Evolutionary conservation across 2,113 vertebrate species (phyloP), one percentile per base, ranked within the genome.

Genomic region (Prionailurus viverrinus): DNA sequence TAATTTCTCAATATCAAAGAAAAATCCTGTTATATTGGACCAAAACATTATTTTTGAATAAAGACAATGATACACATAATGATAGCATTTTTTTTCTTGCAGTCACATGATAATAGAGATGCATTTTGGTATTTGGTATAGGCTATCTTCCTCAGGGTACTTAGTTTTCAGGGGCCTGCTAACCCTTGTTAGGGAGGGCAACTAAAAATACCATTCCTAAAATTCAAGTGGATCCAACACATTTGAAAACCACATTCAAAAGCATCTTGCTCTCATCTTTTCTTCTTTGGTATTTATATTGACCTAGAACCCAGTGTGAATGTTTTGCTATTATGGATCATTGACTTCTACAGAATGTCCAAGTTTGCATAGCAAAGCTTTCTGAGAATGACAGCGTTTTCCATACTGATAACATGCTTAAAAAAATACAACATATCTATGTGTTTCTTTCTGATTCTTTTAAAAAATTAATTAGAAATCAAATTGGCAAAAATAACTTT

Each of bases 251-350:
- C 3, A 41, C 39, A 3, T 89, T 74, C 13, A 94, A 71, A 89
- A 76, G 1, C 15, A 84, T 36, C 23, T 80, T 80, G 4, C 16
- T 89, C 5, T 51, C 12, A 53, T 86, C 45, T 81, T 84, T 79
- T 71, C 58, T 94, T 83, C 16, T 82, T 95, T 65, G 15, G 5
- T 88, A 5, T 84, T 85, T 96, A 41, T 61, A 83, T 36, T 92
- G 94, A 91, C 33, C 33, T 13, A 74, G 69, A 93, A 61, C 18
- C 27, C 16, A 66, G 11, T 27, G 45, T 61, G 9, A 10, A 33
- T 76, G 53, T 7, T 90, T 93, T 92, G 11, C 16, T 94, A 11
- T 92, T 45, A 23, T 36, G 29, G 78, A 71, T 65, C 78, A 91
- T 31, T 80, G 36, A 95, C 93, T 93, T 71, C 55, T 33, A 73